Evolutionary conservation across 1,140 invertebrate genomes (phyloP), one percentile per base, ranked within the genome.

Genomic region (Leptonema lineaticorne): DNA sequence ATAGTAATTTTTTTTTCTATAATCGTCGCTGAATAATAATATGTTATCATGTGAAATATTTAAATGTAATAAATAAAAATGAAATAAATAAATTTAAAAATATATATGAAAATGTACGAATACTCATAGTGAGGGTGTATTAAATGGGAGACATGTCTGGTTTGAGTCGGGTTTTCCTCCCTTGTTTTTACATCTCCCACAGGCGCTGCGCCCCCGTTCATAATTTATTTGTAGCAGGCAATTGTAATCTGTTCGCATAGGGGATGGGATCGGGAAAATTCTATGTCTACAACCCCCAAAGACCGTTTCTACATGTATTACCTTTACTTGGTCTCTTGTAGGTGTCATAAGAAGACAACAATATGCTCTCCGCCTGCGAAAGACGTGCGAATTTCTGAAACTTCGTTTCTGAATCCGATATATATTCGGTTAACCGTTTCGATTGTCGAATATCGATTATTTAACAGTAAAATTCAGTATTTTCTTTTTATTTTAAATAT

Each of bases 181-280:
- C 63, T 20, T 46, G 63, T 46, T 63, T 50, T 58, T 46, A 46
- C 59, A 29, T 62, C 33, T 67, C 60, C 58, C 62, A 46, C 20
- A 64, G 45, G 62, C 62, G 41, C 41, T 8, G 62, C n/a, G 58
- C 28, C 41, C 4, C 58, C 70, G 63, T 72, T 72, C 70, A 72
- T 72, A 69, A 72, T 72, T 72, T 72, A 72, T 72, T 72, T 69
- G 62, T 64, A 69, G 69, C 70, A 72, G 70, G 70, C 63, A 72
- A 72, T 69, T 63, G 67, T 72, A 72, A 72, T 72, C 70, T 69
- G 64, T 65, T 67, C 67, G 22, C 62, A 26, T n/a, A 46, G 45
- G 33, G 33, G 1, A 24, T 45, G 57, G 56, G 58, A 26, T 14
- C 18, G 30, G 16, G 37, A 14, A 29, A 22, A 37, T 48, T 14